Conservation (phyloP, 2,113 vertebrate genomes). For the Aspiorhynchus laticeps region DNA sequence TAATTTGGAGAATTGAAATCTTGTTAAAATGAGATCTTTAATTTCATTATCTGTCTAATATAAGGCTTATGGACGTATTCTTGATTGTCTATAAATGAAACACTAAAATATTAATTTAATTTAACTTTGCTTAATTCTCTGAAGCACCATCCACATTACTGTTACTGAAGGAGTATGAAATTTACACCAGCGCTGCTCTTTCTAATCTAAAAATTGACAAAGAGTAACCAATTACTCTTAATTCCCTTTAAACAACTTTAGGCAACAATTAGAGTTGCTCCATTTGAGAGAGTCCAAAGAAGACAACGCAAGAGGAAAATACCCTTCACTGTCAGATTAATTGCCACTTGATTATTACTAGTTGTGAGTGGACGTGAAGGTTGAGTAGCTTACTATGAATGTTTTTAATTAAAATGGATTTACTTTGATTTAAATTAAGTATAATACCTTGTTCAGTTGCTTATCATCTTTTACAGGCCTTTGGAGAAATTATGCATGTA, state of each 20-base stretch:
- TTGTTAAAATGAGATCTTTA: conserved; percentile 23
- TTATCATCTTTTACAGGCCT: conserved; percentile 64
- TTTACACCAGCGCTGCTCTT: conserved; percentile 69
- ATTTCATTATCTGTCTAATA: conserved; percentile 42
- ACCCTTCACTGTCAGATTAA: conserved; percentile 71
- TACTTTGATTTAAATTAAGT: conserved; percentile 76
- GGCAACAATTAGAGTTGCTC: conserved; percentile 71
- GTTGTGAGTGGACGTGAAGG: conserved; percentile 71
- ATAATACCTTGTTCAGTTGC: conserved; percentile 73
- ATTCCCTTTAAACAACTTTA: conserved; percentile 73
- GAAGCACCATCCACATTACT: conserved; percentile 73
- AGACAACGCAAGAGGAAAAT: conserved; percentile 48
- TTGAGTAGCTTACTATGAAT: conserved; percentile 78
- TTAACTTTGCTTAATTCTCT: conserved; percentile 65
- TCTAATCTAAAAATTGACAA: conserved; percentile 77
- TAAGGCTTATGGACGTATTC: conserved; percentile 57
- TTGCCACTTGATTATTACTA: conserved; percentile 75
- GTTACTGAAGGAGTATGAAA: conserved; percentile 73
- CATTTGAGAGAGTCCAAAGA: conserved; percentile 56
- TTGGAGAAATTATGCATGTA: conserved; percentile 47
- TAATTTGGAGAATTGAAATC: conserved; percentile 43
- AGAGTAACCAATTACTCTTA: conserved; percentile 76
- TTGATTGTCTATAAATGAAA: conserved; percentile 66
- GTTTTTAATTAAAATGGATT: conserved; percentile 81
- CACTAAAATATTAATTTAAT: conserved; percentile 64